Conservation (phyloP, 2,113 vertebrate genomes). For the Cyanistes caeruleus region DNA sequence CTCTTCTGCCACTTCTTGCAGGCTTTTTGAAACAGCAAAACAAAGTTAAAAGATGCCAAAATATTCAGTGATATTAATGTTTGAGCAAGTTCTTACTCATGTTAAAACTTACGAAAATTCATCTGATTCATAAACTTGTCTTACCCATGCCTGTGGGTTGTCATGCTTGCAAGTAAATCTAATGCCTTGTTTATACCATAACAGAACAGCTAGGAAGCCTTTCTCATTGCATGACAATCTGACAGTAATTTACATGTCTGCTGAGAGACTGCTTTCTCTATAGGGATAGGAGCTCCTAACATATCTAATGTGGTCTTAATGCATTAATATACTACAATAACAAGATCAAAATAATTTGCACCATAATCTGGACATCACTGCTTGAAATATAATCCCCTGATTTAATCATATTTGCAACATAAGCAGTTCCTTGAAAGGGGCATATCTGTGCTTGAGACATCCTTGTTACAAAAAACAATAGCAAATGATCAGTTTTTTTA, state of each 20-base stretch:
- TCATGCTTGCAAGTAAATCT: background rate
- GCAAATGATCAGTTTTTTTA: background rate
- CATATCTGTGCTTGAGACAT: background rate
- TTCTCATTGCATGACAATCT: background rate
- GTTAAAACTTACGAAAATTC: background rate
- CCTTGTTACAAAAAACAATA: background rate
- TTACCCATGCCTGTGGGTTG: fast-evolving
- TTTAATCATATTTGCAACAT: background rate
- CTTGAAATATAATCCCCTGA: background rate
- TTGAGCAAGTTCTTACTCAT: background rate
- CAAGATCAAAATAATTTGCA: background rate
- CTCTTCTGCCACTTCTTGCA: background rate
- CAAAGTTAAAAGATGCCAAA: background rate
- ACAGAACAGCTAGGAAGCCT: background rate
- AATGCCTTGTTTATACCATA: background rate
- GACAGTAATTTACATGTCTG: background rate
- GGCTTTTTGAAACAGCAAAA: background rate
- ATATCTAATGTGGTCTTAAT: background rate
- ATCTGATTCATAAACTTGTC: background rate
- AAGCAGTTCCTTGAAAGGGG: background rate
- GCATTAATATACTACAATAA: background rate
- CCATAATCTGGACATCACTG: background rate
- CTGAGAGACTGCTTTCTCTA: background rate
- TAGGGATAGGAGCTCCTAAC: background rate
- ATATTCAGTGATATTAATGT: background rate